A percentile compares a stretch with the other conserved stretches of the same genome.
Conservation (phyloP, 2,113 vertebrate genomes). For the Prietella phreatophila region DNA sequence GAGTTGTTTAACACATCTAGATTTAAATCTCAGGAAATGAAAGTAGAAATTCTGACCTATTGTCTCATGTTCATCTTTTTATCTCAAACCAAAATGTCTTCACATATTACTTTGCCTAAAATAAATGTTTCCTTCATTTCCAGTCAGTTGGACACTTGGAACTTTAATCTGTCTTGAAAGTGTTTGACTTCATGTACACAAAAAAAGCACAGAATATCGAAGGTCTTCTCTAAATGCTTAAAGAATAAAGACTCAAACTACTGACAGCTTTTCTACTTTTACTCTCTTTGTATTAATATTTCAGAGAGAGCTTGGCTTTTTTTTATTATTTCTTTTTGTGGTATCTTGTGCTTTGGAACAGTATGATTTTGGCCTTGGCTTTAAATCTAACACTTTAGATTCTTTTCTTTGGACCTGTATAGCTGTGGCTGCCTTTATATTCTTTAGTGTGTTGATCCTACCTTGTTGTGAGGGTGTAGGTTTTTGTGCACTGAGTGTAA, state of each 20-base stretch:
- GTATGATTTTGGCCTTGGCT: constrained; percentile 13
- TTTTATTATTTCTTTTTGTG: constrained; percentile 5
- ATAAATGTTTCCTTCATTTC: not conserved
- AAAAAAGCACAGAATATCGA: constrained; percentile 2
- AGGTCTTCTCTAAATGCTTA: constrained; percentile 14
- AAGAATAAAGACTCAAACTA: constrained; percentile 18
- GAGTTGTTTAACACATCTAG: not conserved
- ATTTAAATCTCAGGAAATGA: not conserved
- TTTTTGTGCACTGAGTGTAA: constrained; percentile 9
- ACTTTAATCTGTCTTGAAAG: not conserved
- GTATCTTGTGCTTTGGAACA: not conserved
- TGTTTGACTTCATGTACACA: not conserved
- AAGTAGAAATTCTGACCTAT: not conserved
- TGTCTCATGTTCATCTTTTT: not conserved
- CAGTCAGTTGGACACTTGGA: not conserved
- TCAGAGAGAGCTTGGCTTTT: constrained; percentile 18
- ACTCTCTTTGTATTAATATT: constrained; percentile 41
- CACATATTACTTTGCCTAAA: not conserved
- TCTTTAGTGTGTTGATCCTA: not conserved
- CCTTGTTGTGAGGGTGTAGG: not conserved
- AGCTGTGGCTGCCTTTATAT: constrained; percentile 4
- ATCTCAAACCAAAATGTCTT: not conserved
- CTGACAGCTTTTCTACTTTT: constrained; percentile 29
- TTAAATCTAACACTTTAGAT: not conserved
- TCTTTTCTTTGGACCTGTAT: not conserved